Conservation (phyloP, 2,113 vertebrate species). For the Tupaia tana region DNA sequence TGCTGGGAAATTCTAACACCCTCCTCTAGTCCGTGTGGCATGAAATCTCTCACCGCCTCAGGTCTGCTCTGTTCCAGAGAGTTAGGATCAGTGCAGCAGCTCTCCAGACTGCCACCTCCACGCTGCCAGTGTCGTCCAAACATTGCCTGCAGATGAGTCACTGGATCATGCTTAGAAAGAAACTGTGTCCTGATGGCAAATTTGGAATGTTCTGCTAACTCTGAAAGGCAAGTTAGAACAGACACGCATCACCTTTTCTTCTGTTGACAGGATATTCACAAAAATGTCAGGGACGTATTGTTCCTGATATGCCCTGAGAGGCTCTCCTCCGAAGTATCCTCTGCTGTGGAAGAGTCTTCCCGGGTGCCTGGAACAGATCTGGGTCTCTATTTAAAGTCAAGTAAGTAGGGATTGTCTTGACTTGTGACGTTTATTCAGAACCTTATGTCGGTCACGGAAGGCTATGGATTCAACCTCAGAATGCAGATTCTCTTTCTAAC, state of each 20-base stretch:
- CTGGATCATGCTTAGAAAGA: background rate
- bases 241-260: background rate
- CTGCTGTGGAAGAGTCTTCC: background rate
- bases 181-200: background rate
- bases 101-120: rapidly evolving
- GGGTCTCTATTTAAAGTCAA: background rate
- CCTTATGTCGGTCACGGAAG: background rate
- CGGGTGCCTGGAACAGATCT: background rate
- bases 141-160: background rate
- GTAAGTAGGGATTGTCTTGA: background rate
- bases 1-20: background rate
- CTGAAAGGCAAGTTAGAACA: background rate
- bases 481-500: background rate
- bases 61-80: background rate
- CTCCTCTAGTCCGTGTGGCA: background rate
- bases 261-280: background rate
- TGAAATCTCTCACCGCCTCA: background rate
- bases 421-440: background rate
- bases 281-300: background rate
- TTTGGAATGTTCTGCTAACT: background rate
- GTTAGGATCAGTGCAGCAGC: background rate
- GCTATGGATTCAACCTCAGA: background rate
- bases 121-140: background rate
- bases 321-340: background rate
- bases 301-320: rapidly evolving